Conservation (phyloP, 2,113 vertebrate genomes). For the Atrichornis clamosus region DNA sequence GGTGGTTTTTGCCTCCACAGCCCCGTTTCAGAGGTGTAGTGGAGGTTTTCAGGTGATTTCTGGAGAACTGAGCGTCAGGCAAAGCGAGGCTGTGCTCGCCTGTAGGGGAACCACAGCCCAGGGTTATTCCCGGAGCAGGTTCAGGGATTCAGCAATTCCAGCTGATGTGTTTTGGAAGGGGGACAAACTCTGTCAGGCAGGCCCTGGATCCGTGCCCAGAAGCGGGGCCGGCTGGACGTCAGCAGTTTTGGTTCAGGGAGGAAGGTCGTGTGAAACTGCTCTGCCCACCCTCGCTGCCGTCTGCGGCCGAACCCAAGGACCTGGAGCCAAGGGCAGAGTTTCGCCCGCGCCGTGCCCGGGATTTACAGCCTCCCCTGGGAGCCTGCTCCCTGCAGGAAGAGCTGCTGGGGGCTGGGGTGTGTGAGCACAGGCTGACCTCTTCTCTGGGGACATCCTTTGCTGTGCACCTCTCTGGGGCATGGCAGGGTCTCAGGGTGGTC, state of each 20-base stretch:
- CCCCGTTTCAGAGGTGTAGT: not conserved
- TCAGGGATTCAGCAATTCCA: constrained; percentile 6
- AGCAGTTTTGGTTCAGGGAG: constrained; percentile 60
- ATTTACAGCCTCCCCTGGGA: not conserved
- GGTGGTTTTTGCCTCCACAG: not conserved
- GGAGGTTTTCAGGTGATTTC: not conserved
- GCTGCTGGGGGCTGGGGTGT: not conserved
- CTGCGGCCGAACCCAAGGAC: not conserved
- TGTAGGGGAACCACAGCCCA: not conserved
- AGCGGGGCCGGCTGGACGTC: not conserved
- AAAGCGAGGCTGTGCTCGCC: accelerated
- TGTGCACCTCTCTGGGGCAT: not conserved
- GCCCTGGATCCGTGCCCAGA: not conserved
- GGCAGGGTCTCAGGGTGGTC: not conserved
- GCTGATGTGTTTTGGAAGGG: constrained; percentile 31
- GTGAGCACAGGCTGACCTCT: not conserved
- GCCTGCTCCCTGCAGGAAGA: not conserved
- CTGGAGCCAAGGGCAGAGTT: not conserved
- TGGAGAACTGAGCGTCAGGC: not conserved
- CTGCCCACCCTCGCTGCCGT: not conserved
- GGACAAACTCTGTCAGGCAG: constrained; percentile 23
- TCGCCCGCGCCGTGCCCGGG: accelerated
- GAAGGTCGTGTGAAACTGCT: constrained; percentile 62
- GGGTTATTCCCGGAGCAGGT: not conserved
- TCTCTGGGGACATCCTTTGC: not conserved